Evolutionary conservation across 2,113 vertebrate species (phyloP), one percentile per base, ranked within the genome.

Genomic region (Manacus vitellinus): DNA sequence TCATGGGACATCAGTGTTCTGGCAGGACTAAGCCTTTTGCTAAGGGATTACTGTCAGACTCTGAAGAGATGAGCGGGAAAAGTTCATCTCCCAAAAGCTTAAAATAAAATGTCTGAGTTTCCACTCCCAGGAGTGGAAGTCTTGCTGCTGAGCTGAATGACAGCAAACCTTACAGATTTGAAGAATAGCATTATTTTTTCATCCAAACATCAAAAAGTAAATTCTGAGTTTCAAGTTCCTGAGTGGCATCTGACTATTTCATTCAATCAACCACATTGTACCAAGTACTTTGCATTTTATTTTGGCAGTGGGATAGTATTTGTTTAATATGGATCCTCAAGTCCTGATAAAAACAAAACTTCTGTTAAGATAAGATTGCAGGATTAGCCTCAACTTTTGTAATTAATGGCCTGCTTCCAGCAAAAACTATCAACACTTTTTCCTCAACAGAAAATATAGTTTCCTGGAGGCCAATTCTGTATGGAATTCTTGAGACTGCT

Each of bases 371-470:
- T 89, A 88, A 80, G 39, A 91, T 28, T 80, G 47, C 33, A 86
- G 65, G 51, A 83, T 91, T 83, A 93, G 39, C 41, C 72, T 52
- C 30, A 83, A 39, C 28, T 80, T 63, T 31, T 73, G 51, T 88
- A 80, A 93, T 52, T 73, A 63, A 30, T 86, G 78, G 67, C 55
- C 20, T 83, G 7, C 68, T 91, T 96, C 92, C 89, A 94, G 72
- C 13, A 89, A 73, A 77, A 90, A 27, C 43, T 90, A 44, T 62
- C 78, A 44, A 31, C 56, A 17, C n/a, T 25, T 65, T n/a, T 46
- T 86, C 23, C 67, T 83, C 17, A 8, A 41, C 41, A 66, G 46
- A 89, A 89, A 79, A 70, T 72, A 51, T 2, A 59, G 61, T 79
- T 83, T 75, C n/a, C 41, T 66, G 43, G 62, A 54, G 81, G 61